Base-by-base conservation (phyloP, 1,140 invertebrate species). In the Chlorops oryzae region DNA sequence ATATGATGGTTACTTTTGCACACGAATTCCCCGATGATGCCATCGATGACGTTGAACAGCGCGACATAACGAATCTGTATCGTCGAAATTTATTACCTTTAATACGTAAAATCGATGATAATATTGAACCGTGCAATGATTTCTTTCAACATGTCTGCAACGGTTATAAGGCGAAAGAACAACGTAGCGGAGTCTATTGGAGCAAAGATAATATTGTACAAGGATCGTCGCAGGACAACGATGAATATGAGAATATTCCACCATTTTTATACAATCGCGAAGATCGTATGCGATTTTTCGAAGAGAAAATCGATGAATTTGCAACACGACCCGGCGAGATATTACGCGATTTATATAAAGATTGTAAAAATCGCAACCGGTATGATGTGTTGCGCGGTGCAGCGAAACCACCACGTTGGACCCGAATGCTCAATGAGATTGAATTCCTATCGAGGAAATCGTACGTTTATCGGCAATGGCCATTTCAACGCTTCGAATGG, bases 131-230 rank as follows among this genome's bases (percentile, higher is more conserved):
- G 1, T 69, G 65, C 27, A 55, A 58, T 3, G 51, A 69, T 52
- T 69, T 69, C 42, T 69, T 66, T 57, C 50, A 51, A 0, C 65
- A 69, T 51, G 65, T 65, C 2, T 69, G 65, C 41, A 55, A 0
- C 27, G 39, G 22, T 25, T 27, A 20, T 25, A 34, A n/a, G 40
- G 40, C 18, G 40, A 18, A 9, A 13, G 6, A 24, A 22, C 21
- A 17, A 39, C 7, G 13, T 7, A 7, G 38, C 2, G 21, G 9
- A n/a, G 35, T 15, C 32, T 5, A 0, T 2, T 27, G 32, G n/a
- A 28, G 9, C 2, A n/a, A 43, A 47, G 38, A 24, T 24, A 3
- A 18, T 12, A 37, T 27, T 37, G 13, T 27, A 12, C 2, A 24
- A 13, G 22, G 35, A 5, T 13, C 45, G 7, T 23, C 52, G 18